phyloP scores from a whole-genome alignment of 1,140 invertebrate species.

The Psilanteris sp. region DNA sequence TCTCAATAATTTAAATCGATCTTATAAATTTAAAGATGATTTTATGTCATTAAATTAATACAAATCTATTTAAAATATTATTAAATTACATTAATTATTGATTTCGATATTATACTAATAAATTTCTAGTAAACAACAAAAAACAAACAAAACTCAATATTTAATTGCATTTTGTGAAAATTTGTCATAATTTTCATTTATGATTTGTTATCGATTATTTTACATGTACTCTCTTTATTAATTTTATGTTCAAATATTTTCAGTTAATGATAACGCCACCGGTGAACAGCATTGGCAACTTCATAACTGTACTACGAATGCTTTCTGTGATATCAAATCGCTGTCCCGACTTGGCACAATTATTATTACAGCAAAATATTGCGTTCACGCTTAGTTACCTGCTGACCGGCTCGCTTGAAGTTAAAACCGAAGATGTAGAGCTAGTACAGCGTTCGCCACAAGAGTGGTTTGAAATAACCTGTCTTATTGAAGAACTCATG shows the following conservation, averaged over 20 bases:
- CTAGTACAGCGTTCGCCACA: conserved; percentile 93
- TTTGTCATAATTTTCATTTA: too few relatives aligned
- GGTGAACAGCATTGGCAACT: conserved; percentile 94
- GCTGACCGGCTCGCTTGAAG: conserved; percentile 89
- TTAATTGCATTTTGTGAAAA: too few relatives aligned
- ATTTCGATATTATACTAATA: too few relatives aligned
- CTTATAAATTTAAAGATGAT: too few relatives aligned
- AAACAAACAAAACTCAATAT: too few relatives aligned
- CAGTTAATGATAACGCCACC: conserved; percentile 95
- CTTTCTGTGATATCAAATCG: conserved; percentile 96
- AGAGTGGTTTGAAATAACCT: conserved; percentile 97
- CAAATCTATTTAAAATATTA: too few relatives aligned
- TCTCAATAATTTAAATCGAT: too few relatives aligned
- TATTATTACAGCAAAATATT: conserved; percentile 95
- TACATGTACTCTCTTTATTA: too few relatives aligned
- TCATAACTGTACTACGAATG: conserved; percentile 97
- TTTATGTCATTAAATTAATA: too few relatives aligned
- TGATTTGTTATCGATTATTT: background rate
- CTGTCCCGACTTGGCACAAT: conserved; percentile 95
- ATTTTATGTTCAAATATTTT: too few relatives aligned
- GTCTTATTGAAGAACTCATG: conserved; percentile 97
- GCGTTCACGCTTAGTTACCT: conserved; percentile 95
- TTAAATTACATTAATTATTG: too few relatives aligned
- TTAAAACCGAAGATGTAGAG: conserved; percentile 86
- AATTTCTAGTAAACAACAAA: too few relatives aligned